Evolutionary conservation across 2,797 vertebrate species (phyloP).

Genomic region (Diplodus sargus): DNA sequence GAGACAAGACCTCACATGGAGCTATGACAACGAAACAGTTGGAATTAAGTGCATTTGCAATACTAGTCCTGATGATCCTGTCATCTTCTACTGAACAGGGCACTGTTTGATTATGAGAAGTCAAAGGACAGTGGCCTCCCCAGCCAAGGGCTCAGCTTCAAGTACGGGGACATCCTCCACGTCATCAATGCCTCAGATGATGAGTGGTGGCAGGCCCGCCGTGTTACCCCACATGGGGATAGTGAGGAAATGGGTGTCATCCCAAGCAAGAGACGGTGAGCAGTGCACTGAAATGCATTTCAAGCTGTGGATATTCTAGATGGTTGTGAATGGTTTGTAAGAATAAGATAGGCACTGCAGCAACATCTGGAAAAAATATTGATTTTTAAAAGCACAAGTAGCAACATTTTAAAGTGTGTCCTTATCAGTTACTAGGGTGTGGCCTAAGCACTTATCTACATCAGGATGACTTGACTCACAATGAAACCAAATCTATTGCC

Average conservation of each 20-base stretch:
- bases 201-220: slow-evolving; percentile 98
- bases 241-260: slow-evolving; percentile 98
- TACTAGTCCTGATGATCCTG: not conserved
- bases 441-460: not conserved
- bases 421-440: not conserved
- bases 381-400: not conserved
- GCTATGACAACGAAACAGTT: not conserved
- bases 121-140: slow-evolving; percentile 97
- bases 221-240: slow-evolving; percentile 93
- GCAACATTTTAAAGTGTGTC: not conserved
- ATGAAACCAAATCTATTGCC: not conserved
- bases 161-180: slow-evolving; percentile 95
- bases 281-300: not conserved
- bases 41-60: not conserved
- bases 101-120: slow-evolving; percentile 97
- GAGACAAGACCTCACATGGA: slow-evolving; percentile 5
- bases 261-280: slow-evolving; percentile 96
- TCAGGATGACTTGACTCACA: not conserved
- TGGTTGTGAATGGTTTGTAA: not conserved
- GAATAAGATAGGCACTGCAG: not conserved
- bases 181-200: slow-evolving; percentile 98
- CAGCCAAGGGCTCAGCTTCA: slow-evolving; percentile 97
- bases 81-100: slow-evolving; percentile 78
- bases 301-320: not conserved
- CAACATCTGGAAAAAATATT: not conserved